These are phyloP conservation scores for Drosophila neocordata DNA, from an alignment of 1,140 invertebrate species.

Conservation along the genomic window DNA sequence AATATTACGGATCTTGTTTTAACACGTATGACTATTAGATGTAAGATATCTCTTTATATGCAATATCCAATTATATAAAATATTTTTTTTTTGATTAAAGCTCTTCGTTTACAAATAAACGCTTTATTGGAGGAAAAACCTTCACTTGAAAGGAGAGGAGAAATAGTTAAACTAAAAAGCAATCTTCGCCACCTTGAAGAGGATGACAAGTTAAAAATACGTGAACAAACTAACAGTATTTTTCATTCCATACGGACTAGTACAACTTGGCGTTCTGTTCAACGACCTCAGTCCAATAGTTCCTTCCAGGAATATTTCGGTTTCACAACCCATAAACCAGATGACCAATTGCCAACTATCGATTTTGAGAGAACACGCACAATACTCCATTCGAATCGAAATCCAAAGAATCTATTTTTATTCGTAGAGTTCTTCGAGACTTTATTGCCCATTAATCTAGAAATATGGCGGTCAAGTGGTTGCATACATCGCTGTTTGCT, in stretches of 20 bases:
- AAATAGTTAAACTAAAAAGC: neutral
- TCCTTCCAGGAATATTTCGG: neutral
- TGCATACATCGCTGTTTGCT: neutral
- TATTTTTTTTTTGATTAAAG: neutral
- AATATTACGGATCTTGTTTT: slow-evolving; percentile 42
- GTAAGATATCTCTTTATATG: slow-evolving; percentile 43
- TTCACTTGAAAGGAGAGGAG: neutral
- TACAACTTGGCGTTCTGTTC: too few species aligned
- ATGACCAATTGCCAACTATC: neutral
- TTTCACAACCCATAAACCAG: slow-evolving; percentile 7
- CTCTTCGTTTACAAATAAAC: neutral
- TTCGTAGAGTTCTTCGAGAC: slow-evolving; percentile 27
- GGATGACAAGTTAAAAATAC: neutral
- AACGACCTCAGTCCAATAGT: neutral
- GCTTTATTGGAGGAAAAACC: neutral
- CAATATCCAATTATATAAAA: too few species aligned
- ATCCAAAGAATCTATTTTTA: slow-evolving; percentile 38
- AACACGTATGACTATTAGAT: slow-evolving; percentile 18
- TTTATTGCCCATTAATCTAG: slow-evolving; percentile 42
- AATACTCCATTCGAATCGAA: slow-evolving; percentile 25
- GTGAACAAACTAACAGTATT: neutral
- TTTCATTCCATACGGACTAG: neutral
- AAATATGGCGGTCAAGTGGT: slow-evolving; percentile 20
- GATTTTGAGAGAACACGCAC: slow-evolving; percentile 14
- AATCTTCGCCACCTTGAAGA: neutral